These are phyloP conservation scores for Molossus molossus DNA, from an alignment of 2,797 vertebrate genomes.

Conservation along the genomic window DNA sequence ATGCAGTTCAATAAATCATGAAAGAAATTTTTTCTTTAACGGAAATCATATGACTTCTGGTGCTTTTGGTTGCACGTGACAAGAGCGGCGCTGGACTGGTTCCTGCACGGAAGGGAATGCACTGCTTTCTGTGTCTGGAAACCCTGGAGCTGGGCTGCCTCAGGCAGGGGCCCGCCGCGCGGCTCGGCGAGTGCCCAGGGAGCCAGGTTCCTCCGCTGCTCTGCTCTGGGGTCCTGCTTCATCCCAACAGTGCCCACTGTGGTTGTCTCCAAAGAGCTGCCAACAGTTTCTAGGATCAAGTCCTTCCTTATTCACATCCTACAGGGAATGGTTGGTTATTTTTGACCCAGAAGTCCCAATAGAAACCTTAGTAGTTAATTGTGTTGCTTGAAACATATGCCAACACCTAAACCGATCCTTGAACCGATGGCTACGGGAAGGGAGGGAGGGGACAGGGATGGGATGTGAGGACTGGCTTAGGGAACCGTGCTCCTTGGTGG, in stretches of 20 bases:
- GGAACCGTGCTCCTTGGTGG: background rate
- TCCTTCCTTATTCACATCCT: constrained; percentile 8
- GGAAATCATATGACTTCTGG: background rate
- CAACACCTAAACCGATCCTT: background rate
- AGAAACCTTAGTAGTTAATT: background rate
- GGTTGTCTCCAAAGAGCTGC: background rate
- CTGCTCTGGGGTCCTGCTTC: background rate
- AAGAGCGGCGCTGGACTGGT: background rate
- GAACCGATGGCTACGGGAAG: background rate
- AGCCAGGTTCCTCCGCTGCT: background rate
- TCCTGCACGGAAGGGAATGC: background rate
- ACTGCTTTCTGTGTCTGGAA: background rate
- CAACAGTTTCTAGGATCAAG: background rate
- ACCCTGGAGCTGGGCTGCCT: background rate
- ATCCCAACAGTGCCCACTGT: background rate
- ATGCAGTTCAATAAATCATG: background rate
- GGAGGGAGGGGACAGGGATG: background rate
- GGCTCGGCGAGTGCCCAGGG: background rate
- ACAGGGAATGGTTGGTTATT: constrained; percentile 43
- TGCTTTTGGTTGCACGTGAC: background rate
- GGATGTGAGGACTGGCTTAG: background rate
- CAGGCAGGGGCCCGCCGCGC: background rate
- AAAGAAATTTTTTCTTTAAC: constrained; percentile 1
- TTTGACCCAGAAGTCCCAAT: constrained; percentile 40
- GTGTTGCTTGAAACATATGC: background rate